Evolutionary conservation across 2,797 vertebrate species (phyloP), one percentile per base, ranked within the genome.

Genomic region (Leptoclinus maculatus): DNA sequence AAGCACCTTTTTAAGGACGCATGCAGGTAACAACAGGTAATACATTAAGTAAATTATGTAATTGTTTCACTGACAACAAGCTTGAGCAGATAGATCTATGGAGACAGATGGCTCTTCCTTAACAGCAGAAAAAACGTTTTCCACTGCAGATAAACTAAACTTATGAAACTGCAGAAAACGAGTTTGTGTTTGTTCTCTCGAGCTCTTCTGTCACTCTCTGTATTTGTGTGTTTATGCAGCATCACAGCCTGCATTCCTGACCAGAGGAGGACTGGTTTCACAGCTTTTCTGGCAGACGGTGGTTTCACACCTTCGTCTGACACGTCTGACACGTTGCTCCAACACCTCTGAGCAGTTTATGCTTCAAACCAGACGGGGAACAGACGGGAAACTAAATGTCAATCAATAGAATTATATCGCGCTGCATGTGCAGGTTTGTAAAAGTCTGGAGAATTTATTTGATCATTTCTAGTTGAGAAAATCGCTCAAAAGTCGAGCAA

Each of bases 201-300:
- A n/a, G 43, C 53, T 56, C 27, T 45, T 38, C 57, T 41, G 43
- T 45, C 25, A 21, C 34, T 32, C 27, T 59, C 11, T 1, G 58
- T 59, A n/a, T 23, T 34, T 63, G 66, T 71, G 64, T 75, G 73
- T 80, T 74, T 73, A 25, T 68, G 60, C 25, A 47, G 23, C 34
- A 10, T 68, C 76, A 19, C 66, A 5, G 78, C 53, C 73, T 32
- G 60, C 67, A 74, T 79, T 71, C 62, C 83, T 74, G 6, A 34
- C 43, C 3, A 32, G 38, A 13, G 4, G 34, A 71, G 41, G 79
- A 89, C 89, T 56, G 82, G 89, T 91, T 91, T 63, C 74, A 78
- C 90, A 58, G 66, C 84, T 88, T 83, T 87, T 41, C 60, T 49
- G 58, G 74, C 71, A 56, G 12, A 13, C 71, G 58, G 72, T 45